Base-by-base conservation (phyloP, 2,888 invertebrate genomes). In the Peribatodes rhomboidaria region DNA sequence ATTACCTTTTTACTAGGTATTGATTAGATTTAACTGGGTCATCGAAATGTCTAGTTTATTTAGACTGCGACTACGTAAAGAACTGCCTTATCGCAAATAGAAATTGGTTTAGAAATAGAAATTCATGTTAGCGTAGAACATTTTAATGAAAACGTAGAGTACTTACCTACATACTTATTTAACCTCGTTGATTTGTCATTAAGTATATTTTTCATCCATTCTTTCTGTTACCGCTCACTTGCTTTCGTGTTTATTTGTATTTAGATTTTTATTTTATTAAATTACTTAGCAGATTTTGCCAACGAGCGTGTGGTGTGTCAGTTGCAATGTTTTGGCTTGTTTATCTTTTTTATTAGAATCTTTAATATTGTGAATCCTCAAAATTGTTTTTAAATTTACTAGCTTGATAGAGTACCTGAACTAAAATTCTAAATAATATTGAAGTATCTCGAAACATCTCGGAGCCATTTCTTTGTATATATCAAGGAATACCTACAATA, bases 401-500 rank as follows among this genome's bases (percentile, higher is more conserved):
- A 8, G 42, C 50, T 59, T 50, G 42, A 31, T 42, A 49, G 9
- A 27, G n/a, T 14, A n/a, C 3, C 20, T 52, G 37, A 9, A 33
- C 13, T 52, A 52, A 52, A 49, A n/a, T 35, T 49, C 11, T 52
- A 18, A 37, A 37, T 20, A 41, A 1, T 20, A 41, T 6, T 27
- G 2, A 27, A 27, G 27, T 2, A 27, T 27, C 4, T 13, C 14
- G 13, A 14, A 27, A 1, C 27, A 10, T 20, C 18, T 20, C 2
- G 20, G 31, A 31, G 27, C 41, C 10, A 31, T 22, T 42, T 18
- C 39, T n/a, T 46, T 22, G 33, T 16, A 18, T 20, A 16, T 52
- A 18, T 37, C 39, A 20, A 37, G 58, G 57, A 77, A 80, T 78
- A 73, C 76, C 60, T 66, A 61, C 47, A 59, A 14, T 54, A 75